Percentiles rank a stretch among this genome's conserved stretches.
Evolutionary conservation across 2,113 vertebrate genomes (phyloP).

Genomic region (Sigmodon hispidus): DNA sequence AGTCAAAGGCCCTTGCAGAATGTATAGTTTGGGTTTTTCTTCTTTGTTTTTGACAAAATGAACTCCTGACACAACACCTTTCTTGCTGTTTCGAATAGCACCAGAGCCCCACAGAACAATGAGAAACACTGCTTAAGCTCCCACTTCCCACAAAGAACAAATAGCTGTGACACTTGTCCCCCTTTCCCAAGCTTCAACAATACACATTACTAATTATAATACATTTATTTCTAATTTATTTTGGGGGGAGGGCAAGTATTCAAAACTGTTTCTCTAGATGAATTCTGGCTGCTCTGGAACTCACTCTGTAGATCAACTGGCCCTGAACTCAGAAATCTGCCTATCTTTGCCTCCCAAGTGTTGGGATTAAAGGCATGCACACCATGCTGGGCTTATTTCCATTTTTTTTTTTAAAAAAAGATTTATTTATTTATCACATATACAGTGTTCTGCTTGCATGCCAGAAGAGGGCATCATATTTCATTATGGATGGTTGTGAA

Average conservation of each 20-base stretch:
- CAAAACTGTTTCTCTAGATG: background rate
- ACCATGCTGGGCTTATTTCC: background rate
- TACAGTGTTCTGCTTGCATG: too few species aligned
- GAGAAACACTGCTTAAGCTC: background rate
- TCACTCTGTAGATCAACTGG: background rate
- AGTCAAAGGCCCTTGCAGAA: background rate
- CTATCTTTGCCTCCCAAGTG: background rate
- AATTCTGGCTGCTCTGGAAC: background rate
- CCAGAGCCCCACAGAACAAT: background rate
- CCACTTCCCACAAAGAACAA: background rate
- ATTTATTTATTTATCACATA: too few species aligned
- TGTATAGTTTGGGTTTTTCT: background rate
- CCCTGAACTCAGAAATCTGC: background rate
- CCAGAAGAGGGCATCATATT: too few species aligned
- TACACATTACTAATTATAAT: background rate
- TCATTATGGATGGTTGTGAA: too few species aligned
- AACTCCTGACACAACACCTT: background rate
- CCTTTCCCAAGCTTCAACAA: constrained; percentile 7
- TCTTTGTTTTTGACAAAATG: background rate
- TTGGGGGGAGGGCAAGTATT: background rate
- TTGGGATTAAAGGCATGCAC: background rate
- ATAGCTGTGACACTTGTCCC: background rate
- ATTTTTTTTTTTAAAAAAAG: too few species aligned
- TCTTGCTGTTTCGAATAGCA: background rate
- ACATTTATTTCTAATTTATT: constrained; percentile 34